A percentile compares a stretch with the other conserved stretches of the same genome.
Evolutionary conservation across 2,113 vertebrate species (phyloP).

Genomic region (Cochlearius cochlearius): DNA sequence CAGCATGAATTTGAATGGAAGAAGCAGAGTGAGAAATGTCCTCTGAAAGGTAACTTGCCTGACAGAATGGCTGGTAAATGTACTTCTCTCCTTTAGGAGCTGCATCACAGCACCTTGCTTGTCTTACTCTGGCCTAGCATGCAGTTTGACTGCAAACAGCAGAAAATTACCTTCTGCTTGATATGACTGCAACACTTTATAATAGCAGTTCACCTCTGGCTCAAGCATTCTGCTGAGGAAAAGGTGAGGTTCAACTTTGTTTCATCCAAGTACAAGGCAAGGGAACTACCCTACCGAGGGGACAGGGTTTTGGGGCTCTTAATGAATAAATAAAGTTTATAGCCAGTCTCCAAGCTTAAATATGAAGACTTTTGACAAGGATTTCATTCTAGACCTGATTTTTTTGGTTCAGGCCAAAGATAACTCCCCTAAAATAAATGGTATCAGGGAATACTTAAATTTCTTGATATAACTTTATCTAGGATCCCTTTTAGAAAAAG

Average conservation of each 20-base stretch:
- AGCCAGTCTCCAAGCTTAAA: background rate
- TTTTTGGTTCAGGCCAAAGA: background rate
- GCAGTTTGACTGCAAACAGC: background rate
- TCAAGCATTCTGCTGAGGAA: background rate
- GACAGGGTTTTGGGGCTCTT: background rate
- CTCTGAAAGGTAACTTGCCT: background rate
- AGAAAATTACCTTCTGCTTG: background rate
- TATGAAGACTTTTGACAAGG: background rate
- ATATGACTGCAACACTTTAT: background rate
- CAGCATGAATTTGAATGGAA: background rate
- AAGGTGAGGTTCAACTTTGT: background rate
- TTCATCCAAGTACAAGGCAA: background rate
- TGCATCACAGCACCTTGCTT: background rate
- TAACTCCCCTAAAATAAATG: background rate
- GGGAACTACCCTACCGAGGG: background rate
- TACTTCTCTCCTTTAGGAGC: background rate
- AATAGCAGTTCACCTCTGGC: rapidly evolving
- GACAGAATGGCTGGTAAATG: background rate
- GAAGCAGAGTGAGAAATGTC: background rate
- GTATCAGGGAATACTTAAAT: background rate
- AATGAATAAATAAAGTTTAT: background rate
- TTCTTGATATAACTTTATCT: background rate
- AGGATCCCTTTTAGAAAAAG: background rate
- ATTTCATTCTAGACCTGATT: background rate
- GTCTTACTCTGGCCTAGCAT: background rate